Evolutionary conservation across 1,140 invertebrate species (phyloP).

Genomic region (Drosophila littoralis): DNA sequence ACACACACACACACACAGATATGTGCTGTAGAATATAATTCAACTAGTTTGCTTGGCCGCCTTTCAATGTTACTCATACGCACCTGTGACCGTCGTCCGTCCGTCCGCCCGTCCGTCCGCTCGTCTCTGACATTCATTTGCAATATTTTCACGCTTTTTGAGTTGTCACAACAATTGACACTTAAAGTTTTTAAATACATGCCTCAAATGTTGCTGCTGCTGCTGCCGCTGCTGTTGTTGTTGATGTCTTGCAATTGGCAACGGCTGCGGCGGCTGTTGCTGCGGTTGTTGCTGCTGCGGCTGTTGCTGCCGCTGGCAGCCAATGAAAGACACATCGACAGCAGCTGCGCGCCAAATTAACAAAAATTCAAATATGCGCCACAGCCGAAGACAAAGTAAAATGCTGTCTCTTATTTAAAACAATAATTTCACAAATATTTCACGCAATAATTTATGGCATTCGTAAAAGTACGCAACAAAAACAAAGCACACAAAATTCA

Average conservation of each 20-base stretch:
- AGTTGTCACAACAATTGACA: slow-evolving; percentile 82
- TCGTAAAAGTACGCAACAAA: slow-evolving; percentile 47
- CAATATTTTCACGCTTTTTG: slow-evolving; percentile 77
- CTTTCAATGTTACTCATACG: slow-evolving; percentile 81
- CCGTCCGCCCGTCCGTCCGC: slow-evolving; percentile 14
- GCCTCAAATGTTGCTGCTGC: slow-evolving; percentile 40
- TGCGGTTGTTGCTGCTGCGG: slow-evolving; percentile 19
- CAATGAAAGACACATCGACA: slow-evolving; percentile 77
- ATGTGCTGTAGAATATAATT: slow-evolving; percentile 25
- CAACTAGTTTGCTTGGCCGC: slow-evolving; percentile 75
- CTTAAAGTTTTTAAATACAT: slow-evolving; percentile 70
- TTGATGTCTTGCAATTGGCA: slow-evolving; percentile 33
- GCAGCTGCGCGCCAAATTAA: slow-evolving; percentile 73
- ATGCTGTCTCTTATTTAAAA: slow-evolving; percentile 56
- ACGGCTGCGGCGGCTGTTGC: slow-evolving; percentile 20
- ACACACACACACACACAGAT: slow-evolving; percentile 11
- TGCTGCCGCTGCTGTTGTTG: slow-evolving; percentile 15
- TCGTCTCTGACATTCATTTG: slow-evolving; percentile 61
- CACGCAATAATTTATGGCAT: slow-evolving; percentile 70
- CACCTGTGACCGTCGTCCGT: slow-evolving; percentile 68
- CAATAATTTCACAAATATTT: slow-evolving; percentile 75
- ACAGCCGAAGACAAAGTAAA: slow-evolving; percentile 68
- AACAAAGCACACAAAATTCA: slow-evolving; percentile 22
- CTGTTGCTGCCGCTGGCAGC: slow-evolving; percentile 35
- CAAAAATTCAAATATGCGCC: slow-evolving; percentile 64